Evolutionary conservation across 2,888 invertebrate genomes (phyloP).

Genomic region (Eugnorisma glareosa): DNA sequence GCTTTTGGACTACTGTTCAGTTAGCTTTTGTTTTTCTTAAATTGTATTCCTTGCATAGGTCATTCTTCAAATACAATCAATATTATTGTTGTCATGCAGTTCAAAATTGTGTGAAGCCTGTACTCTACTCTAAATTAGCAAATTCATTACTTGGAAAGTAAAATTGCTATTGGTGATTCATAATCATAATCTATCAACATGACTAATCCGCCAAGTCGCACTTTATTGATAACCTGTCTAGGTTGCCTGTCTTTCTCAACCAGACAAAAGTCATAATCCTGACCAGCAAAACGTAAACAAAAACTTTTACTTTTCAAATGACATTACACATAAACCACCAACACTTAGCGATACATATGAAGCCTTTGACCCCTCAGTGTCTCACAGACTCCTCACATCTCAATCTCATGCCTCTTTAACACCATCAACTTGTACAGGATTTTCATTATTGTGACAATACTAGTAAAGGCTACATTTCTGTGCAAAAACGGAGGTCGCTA

Average conservation of each 20-base stretch:
- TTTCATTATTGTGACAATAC: slow-evolving; percentile 46
- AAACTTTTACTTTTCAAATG: slow-evolving; percentile 66
- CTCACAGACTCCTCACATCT: slow-evolving; percentile 71
- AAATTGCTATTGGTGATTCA: background rate
- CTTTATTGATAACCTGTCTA: background rate
- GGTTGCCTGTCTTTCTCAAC: background rate
- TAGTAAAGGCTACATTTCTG: slow-evolving; percentile 60
- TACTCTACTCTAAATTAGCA: background rate
- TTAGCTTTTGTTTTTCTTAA: background rate
- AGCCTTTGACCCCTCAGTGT: slow-evolving; percentile 85
- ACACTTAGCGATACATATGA: slow-evolving; percentile 68
- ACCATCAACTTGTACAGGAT: slow-evolving; percentile 39
- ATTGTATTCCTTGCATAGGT: background rate
- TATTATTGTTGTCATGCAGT: background rate
- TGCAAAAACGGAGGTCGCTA: slow-evolving; percentile 52
- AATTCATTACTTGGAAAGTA: background rate
- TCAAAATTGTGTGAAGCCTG: background rate
- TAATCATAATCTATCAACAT: background rate
- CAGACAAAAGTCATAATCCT: background rate
- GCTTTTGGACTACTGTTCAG: background rate
- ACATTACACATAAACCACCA: slow-evolving; percentile 58
- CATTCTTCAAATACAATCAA: background rate
- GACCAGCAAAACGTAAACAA: slow-evolving; percentile 13
- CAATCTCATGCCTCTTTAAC: slow-evolving; percentile 53
- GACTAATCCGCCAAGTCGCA: too few species aligned